A percentile compares a stretch with the other conserved stretches of the same genome.
Conservation (phyloP, 2,113 vertebrate species). For the Aldabrachelys gigantea region DNA sequence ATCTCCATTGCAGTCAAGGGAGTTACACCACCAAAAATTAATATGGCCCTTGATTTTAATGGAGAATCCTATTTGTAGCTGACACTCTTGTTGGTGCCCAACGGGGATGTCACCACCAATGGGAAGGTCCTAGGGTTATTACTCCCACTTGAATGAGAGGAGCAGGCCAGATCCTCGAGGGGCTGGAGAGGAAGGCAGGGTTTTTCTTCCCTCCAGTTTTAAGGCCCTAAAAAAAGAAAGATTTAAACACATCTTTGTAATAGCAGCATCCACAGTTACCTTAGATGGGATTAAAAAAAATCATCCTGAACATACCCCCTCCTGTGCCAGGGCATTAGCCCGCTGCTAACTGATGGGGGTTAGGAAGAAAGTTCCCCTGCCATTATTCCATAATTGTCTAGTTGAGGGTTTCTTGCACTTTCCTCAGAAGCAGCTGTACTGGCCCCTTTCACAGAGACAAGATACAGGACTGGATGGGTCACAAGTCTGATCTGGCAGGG, state of each 20-base stretch:
- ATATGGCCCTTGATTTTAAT: not conserved
- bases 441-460: not conserved
- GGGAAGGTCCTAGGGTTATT: not conserved
- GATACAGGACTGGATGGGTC: not conserved
- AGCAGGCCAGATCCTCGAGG: not conserved
- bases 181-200: not conserved
- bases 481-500: not conserved
- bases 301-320: not conserved
- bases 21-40: not conserved
- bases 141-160: not conserved
- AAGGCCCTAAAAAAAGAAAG: not conserved
- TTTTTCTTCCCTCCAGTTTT: not conserved
- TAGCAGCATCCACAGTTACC: not conserved
- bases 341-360: not conserved
- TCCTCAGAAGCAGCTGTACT: too few species aligned
- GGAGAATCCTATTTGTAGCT: not conserved
- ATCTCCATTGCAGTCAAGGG: not conserved
- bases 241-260: not conserved
- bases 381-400: not conserved
- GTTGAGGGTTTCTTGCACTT: not conserved
- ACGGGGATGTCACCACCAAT: not conserved
- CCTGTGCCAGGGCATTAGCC: not conserved
- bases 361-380: not conserved
- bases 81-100: not conserved
- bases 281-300: not conserved